Conservation (phyloP, 2,113 vertebrate species). For the Myrmophylax atrothorax region DNA sequence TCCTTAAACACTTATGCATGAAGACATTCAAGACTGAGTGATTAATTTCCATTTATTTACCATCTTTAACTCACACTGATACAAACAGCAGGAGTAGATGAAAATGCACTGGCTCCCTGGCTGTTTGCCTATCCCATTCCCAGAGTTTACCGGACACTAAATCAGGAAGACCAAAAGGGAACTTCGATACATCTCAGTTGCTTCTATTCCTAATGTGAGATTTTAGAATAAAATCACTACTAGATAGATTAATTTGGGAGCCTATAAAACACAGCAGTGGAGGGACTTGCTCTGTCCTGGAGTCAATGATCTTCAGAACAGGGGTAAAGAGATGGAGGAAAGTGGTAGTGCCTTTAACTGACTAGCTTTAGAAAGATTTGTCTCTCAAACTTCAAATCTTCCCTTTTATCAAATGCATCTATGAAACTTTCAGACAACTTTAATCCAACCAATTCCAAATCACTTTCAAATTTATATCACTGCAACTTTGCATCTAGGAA, state of each 20-base stretch:
- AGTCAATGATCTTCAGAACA: background rate
- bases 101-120: background rate
- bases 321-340: background rate
- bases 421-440: constrained; percentile 19
- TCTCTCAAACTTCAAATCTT: background rate
- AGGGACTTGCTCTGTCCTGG: background rate
- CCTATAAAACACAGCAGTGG: background rate
- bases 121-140: background rate
- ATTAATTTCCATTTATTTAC: background rate
- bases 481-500: constrained; percentile 45
- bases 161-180: background rate
- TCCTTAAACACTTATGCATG: background rate
- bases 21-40: background rate
- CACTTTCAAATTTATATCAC: constrained; percentile 41
- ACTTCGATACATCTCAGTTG: background rate
- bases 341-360: background rate
- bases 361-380: background rate
- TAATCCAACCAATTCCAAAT: constrained; percentile 40
- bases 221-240: background rate
- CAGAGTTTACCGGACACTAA: background rate
- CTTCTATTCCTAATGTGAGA: background rate
- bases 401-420: background rate
- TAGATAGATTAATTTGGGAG: background rate
- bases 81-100: background rate
- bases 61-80: background rate